A percentile compares a stretch with the other conserved stretches of the same genome.
phyloP scores from a whole-genome alignment of 2,113 vertebrate genomes.

The Gambusia holbrooki region DNA sequence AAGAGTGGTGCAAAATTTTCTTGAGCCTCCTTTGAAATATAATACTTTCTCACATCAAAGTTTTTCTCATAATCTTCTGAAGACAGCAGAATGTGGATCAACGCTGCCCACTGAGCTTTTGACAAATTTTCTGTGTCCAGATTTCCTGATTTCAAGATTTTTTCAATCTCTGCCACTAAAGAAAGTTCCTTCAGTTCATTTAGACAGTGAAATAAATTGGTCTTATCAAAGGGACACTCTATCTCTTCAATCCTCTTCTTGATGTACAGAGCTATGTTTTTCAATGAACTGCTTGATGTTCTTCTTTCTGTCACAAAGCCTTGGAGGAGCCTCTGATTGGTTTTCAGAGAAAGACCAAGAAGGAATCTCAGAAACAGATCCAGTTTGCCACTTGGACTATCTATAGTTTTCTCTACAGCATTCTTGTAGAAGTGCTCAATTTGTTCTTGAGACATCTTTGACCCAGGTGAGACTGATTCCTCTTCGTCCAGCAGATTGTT shows the following conservation, averaged over 20 bases:
- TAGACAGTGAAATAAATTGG: slow-evolving; percentile 21
- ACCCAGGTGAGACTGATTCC: no score
- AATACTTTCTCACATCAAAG: slow-evolving; percentile 41
- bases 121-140: slow-evolving; percentile 15
- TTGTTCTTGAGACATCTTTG: neutral
- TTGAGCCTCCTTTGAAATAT: slow-evolving; percentile 24
- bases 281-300: neutral
- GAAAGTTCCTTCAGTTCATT: slow-evolving; percentile 17
- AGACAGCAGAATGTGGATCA: slow-evolving; percentile 37
- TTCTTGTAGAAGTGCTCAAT: neutral
- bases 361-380: slow-evolving; percentile 45
- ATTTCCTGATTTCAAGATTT: slow-evolving; percentile 6
- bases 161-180: slow-evolving; percentile 26
- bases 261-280: slow-evolving; percentile 9
- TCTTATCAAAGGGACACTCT: slow-evolving; percentile 1
- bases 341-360: slow-evolving; percentile 32
- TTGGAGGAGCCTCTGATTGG: slow-evolving; percentile 15
- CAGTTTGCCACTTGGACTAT: slow-evolving; percentile 36
- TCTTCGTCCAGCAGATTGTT: slow-evolving; percentile 17
- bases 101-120: slow-evolving; percentile 33
- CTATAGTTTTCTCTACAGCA: slow-evolving; percentile 29
- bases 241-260: slow-evolving; percentile 14
- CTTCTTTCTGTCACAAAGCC: neutral
- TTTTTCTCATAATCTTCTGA: slow-evolving; percentile 17
- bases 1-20: no score